These are phyloP conservation scores for Spondyliosoma cantharus DNA, from an alignment of 2,797 vertebrate species.

Conservation along the genomic window DNA sequence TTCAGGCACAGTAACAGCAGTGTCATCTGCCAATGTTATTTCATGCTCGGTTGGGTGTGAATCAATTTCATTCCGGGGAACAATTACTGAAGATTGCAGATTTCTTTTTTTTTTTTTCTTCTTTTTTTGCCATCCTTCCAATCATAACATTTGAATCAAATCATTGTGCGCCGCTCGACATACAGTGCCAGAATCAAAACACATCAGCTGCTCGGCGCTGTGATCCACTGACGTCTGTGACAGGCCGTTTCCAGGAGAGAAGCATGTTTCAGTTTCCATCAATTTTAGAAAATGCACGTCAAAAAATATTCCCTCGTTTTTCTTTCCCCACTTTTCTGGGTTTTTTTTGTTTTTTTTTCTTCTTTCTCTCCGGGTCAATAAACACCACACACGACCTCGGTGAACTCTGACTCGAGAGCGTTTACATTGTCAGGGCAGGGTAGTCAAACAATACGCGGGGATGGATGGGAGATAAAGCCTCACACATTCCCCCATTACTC, in stretches of 20 bases:
- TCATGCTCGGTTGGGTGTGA: conserved; percentile 87
- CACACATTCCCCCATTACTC: conserved; percentile 73
- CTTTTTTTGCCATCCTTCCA: conserved; percentile 62
- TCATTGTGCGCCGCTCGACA: conserved; percentile 74
- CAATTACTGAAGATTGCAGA: conserved; percentile 86
- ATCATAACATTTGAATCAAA: conserved; percentile 85
- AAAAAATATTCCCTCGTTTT: conserved; percentile 49
- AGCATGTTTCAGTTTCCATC: conserved; percentile 47
- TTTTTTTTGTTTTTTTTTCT: conserved; percentile 20
- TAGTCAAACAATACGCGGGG: conserved; percentile 75
- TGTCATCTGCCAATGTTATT: conserved; percentile 89
- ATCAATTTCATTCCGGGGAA: conserved; percentile 87
- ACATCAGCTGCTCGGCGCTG: conserved; percentile 68
- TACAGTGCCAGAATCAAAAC: conserved; percentile 70
- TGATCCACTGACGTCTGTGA: conserved; percentile 62
- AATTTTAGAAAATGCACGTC: conserved; percentile 55
- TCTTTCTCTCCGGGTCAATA: conserved; percentile 67
- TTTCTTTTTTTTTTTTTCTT: conserved; percentile 52
- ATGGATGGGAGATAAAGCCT: conserved; percentile 74
- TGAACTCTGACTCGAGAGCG: conserved; percentile 72
- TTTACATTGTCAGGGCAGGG: conserved; percentile 75
- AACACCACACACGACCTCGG: conserved; percentile 70
- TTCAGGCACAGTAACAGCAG: conserved; percentile 82
- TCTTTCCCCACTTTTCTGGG: no score
- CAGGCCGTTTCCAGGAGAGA: conserved; percentile 53